Conservation (phyloP, 2,888 invertebrate species). For the Drosophila neonasuta region DNA sequence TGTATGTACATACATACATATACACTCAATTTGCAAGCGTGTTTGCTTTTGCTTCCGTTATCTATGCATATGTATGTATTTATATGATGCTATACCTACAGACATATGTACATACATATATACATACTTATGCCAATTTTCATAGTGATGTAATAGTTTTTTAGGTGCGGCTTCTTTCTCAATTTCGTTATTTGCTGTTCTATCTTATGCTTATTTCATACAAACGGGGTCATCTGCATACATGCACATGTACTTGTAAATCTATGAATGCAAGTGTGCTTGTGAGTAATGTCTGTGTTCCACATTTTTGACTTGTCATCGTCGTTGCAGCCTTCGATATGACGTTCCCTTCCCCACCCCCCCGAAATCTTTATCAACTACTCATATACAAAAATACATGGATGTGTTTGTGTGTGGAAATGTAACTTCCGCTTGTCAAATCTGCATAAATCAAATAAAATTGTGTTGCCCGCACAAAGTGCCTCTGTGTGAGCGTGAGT, state of each 20-base stretch:
- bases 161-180: conserved; percentile 59
- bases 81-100: no score
- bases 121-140: conserved; percentile 38
- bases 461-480: conserved; percentile 31
- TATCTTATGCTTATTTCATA: conserved; percentile 16
- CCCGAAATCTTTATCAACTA: conserved; percentile 1
- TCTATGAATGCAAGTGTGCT: neutral
- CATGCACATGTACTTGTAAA: neutral
- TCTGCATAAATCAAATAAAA: conserved; percentile 29
- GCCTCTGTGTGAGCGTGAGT: neutral
- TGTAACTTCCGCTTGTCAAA: conserved; percentile 44
- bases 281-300: conserved; percentile 9
- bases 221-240: conserved; percentile 29
- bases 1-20: neutral
- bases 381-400: no score
- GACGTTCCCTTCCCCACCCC: neutral
- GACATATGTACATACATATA: conserved; percentile 2
- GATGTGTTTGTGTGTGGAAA: conserved; percentile 9
- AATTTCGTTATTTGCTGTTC: conserved; percentile 13
- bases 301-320: conserved; percentile 19
- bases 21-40: conserved; percentile 23
- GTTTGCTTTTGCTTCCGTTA: conserved; percentile 42
- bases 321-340: conserved; percentile 14
- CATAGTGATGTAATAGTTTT: conserved; percentile 67
- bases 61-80: conserved; percentile 10